Conservation (phyloP, 1,140 invertebrate species). For the Paraescarpia echinospica region DNA sequence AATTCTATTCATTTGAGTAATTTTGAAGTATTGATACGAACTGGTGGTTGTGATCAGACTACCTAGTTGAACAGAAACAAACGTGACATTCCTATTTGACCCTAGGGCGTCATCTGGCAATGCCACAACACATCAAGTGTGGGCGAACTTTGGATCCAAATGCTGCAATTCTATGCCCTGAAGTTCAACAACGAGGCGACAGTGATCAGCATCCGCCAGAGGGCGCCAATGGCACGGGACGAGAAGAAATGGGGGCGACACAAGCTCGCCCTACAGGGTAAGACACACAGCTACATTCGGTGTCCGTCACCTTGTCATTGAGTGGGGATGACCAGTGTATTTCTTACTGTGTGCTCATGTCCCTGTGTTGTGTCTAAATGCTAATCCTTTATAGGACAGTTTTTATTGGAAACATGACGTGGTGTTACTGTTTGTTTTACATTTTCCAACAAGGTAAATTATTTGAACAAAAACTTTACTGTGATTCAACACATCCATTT, state of each 20-base stretch:
- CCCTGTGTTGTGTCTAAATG: conserved; percentile 1
- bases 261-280: conserved; percentile 62
- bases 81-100: not conserved
- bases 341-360: not conserved
- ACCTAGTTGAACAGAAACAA: not conserved
- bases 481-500: not conserved
- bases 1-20: not conserved
- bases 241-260: conserved; percentile 56
- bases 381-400: not conserved
- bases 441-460: not conserved
- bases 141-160: conserved; percentile 57
- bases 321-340: not conserved
- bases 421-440: not conserved
- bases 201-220: conserved; percentile 56
- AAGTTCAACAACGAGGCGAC: conserved; percentile 53
- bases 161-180: conserved; percentile 60
- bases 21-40: not conserved
- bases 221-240: conserved; percentile 42
- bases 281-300: not conserved
- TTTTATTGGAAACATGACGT: not conserved
- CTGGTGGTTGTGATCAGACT: not conserved
- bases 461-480: not conserved
- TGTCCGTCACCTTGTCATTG: not conserved
- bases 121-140: conserved; percentile 33
- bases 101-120: conserved; percentile 25